A percentile compares a stretch with the other conserved stretches of the same genome.
Conservation (phyloP, 2,797 vertebrate genomes). For the Coccyzus lansbergi region DNA sequence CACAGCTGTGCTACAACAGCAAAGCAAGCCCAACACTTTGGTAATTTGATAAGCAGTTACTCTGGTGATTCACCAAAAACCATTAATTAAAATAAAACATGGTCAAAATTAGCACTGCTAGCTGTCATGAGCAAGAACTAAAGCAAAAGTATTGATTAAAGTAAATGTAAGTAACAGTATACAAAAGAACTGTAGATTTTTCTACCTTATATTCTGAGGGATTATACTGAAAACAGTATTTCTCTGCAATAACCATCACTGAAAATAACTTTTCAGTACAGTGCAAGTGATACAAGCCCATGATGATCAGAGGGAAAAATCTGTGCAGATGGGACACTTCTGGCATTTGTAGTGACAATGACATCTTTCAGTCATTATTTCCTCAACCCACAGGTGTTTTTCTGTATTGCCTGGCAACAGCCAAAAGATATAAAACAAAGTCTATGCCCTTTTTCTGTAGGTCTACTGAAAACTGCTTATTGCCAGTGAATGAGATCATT, state of each 20-base stretch:
- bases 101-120: conserved; percentile 28
- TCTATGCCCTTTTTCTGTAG: not conserved
- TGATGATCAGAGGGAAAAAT: not conserved
- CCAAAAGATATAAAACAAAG: not conserved
- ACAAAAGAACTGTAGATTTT: not conserved
- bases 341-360: not conserved
- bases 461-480: not conserved
- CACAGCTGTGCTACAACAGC: not conserved
- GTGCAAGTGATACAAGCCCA: not conserved
- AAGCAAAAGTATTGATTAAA: conserved; percentile 29
- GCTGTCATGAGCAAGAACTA: not conserved
- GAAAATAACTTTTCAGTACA: not conserved
- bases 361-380: not conserved
- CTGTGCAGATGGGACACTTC: not conserved
- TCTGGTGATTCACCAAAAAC: conserved; percentile 39
- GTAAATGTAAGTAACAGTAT: not conserved
- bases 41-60: conserved; percentile 40
- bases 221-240: not conserved
- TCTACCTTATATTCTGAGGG: not conserved
- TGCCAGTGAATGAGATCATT: not conserved
- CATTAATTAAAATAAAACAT: conserved; percentile 38
- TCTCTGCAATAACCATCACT: not conserved
- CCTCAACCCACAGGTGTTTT: not conserved
- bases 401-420: not conserved
- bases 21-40: not conserved